Conservation (phyloP, 2,797 vertebrate species). For the Australoheros facetus region DNA sequence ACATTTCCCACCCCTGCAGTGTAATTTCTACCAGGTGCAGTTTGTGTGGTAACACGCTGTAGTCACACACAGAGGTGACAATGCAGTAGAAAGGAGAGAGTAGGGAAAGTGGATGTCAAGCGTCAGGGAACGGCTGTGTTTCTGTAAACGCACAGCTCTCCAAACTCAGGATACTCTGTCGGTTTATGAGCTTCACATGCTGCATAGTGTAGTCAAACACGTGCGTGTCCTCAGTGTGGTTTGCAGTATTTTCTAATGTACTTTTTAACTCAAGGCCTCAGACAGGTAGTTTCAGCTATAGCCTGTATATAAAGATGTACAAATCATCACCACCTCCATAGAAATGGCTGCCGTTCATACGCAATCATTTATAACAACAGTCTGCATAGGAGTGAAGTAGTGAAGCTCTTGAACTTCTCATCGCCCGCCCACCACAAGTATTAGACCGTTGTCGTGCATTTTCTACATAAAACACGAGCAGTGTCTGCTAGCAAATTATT, state of each 20-base stretch:
- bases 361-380: no score
- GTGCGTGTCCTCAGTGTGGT: no score
- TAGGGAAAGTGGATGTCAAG: background rate
- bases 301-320: background rate
- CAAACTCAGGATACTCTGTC: background rate
- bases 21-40: constrained; percentile 59
- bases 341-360: background rate
- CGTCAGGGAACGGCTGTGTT: background rate
- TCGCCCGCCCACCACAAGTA: fast-evolving
- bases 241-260: background rate
- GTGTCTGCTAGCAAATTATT: no score
- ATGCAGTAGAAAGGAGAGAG: background rate
- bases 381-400: no score
- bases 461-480: no score
- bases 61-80: constrained; percentile 17
- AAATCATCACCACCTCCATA: background rate
- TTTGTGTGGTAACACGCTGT: constrained; percentile 3
- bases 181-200: background rate
- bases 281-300: background rate
- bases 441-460: no score
- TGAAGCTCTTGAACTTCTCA: no score
- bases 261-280: background rate
- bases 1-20: constrained; percentile 41
- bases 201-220: background rate
- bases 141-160: background rate